phyloP scores from a whole-genome alignment of 2,113 vertebrate genomes.

The Cyrtonyx montezumae region DNA sequence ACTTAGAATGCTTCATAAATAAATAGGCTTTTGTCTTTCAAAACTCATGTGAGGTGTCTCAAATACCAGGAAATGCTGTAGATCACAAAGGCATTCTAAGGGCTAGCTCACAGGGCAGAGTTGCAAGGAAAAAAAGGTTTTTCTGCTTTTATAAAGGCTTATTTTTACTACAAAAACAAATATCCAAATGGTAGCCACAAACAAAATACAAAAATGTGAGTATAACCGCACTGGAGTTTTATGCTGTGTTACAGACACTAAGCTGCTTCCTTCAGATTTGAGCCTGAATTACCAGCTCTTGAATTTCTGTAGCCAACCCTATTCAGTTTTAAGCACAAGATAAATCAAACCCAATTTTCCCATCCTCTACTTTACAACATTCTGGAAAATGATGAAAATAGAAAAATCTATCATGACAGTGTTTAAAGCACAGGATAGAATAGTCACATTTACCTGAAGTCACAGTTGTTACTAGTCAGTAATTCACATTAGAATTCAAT shows the following conservation, averaged over 20 bases:
- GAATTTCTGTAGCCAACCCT: neutral
- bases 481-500: neutral
- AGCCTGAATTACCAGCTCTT: neutral
- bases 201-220: neutral
- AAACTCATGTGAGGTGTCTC: neutral
- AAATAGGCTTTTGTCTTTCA: neutral
- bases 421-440: neutral
- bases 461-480: neutral
- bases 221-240: neutral
- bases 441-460: neutral
- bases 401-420: neutral
- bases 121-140: neutral
- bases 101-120: neutral
- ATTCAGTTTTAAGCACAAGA: neutral
- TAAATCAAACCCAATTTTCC: neutral
- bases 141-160: neutral
- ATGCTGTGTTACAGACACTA: neutral
- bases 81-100: neutral
- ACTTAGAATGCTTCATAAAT: neutral
- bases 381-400: neutral
- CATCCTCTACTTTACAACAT: neutral
- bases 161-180: neutral
- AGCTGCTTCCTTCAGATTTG: neutral
- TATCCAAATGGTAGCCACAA: neutral
- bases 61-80: neutral